Conservation (phyloP, 2,113 vertebrate genomes). For the Nibea albiflora region DNA sequence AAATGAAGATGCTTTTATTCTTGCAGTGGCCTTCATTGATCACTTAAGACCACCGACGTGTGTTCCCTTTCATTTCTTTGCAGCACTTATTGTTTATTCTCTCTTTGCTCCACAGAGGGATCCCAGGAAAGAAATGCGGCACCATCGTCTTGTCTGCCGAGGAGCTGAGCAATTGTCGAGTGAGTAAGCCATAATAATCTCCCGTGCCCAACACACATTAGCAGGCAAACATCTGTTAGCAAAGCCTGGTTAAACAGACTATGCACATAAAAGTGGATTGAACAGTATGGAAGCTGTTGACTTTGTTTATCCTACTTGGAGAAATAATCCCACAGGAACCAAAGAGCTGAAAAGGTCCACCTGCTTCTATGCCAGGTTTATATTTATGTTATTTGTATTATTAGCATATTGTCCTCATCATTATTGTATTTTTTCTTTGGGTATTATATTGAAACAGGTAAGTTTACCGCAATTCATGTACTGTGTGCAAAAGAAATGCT, state of each 20-base stretch:
- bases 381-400: no score
- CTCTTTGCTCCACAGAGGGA: slow-evolving; percentile 76
- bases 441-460: no score
- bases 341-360: not conserved
- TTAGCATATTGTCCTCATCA: no score
- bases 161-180: slow-evolving; percentile 85
- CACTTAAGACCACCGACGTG: slow-evolving; percentile 8
- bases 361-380: not conserved
- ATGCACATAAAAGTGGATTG: slow-evolving; percentile 23
- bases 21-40: slow-evolving; percentile 8
- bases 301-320: not conserved
- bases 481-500: no score
- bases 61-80: slow-evolving; percentile 23
- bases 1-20: slow-evolving; percentile 9
- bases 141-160: slow-evolving; percentile 82
- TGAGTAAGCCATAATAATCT: slow-evolving; percentile 72
- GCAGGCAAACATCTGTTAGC: slow-evolving; percentile 50
- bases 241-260: slow-evolving; percentile 36
- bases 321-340: not conserved
- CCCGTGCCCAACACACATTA: slow-evolving; percentile 33
- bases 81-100: slow-evolving; percentile 43
- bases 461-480: no score
- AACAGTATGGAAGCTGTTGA: slow-evolving; percentile 2
- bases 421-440: no score
- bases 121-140: slow-evolving; percentile 84